phyloP scores from a whole-genome alignment of 2,113 vertebrate genomes.

The Gavia stellata region DNA sequence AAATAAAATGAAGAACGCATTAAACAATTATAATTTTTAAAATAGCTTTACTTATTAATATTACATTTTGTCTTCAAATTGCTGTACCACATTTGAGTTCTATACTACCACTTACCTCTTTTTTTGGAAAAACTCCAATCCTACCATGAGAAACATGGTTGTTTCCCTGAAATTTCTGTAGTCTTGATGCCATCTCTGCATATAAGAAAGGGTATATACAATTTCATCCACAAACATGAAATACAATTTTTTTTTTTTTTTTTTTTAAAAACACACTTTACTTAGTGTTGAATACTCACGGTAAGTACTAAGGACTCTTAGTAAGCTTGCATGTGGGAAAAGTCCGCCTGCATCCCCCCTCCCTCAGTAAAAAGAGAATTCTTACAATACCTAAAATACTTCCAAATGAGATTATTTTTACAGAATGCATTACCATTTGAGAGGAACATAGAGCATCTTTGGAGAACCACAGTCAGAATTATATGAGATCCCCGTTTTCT shows the following conservation, averaged over 20 bases:
- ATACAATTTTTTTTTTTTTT: neutral
- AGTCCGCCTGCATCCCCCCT: neutral
- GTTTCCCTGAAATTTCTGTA: constrained; percentile 92
- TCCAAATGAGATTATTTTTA: neutral
- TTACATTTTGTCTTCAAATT: neutral
- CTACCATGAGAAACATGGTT: constrained; percentile 90
- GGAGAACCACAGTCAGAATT: neutral
- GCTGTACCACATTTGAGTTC: neutral
- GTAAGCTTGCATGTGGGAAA: neutral
- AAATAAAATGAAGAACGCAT: neutral
- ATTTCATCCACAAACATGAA: constrained; percentile 8
- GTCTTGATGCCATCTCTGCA: constrained; percentile 93
- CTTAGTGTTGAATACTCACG: neutral
- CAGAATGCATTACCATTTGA: neutral
- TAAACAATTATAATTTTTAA: neutral
- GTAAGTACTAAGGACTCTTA: neutral
- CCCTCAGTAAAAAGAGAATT: neutral
- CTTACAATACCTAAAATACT: neutral
- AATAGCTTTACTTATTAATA: neutral
- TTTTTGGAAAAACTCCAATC: constrained; percentile 92
- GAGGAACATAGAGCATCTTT: neutral
- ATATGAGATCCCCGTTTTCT: neutral
- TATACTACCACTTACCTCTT: constrained; percentile 72
- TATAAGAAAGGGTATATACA: constrained; percentile 3
- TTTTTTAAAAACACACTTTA: neutral